Base-by-base conservation (phyloP, 2,888 invertebrate genomes). In the Thecophora atra region DNA sequence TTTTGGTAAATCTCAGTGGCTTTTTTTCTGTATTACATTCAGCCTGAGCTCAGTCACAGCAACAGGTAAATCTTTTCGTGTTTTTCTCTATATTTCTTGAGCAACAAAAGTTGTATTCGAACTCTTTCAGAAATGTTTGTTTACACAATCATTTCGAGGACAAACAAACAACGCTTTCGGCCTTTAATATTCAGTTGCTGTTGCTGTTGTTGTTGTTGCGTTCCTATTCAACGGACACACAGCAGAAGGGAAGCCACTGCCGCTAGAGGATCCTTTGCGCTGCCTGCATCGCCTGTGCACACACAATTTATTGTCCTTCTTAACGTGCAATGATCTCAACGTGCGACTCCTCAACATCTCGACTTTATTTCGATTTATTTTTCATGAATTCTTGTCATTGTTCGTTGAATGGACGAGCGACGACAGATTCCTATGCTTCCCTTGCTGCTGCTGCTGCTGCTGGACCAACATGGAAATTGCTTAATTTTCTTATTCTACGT, bases 241-340 rank as follows among this genome's bases (percentile, higher is more conserved):
- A 7, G 4, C 47, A 64, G 1, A 17, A n/a, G 47, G n/a, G n/a
- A n/a, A 26, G 17, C n/a, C 24, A 15, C 30, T 1, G 13, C 30
- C 13, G 42, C 11, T 42, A 44, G 5, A n/a, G n/a, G n/a, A n/a
- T n/a, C 44, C 24, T 28, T 28, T 28, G 15, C 28, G 26, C 3
- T 47, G 13, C 64, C 64, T 21, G 5, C n/a, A 11, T 64, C 44
- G 19, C 19, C 42, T 42, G 19, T 21, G 15, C 63, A 63, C 7
- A 42, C 37, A 56, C 81, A 75, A 68, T 62, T 66, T 73, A 70
- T 74, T 72, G 72, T 73, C 82, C 82, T 81, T 82, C 81, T 78
- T 75, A 76, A 77, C 80, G 81, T 78, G 78, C 82, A 79, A 79
- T 80, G 80, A 76, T 77, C 78, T 78, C n/a, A n/a, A n/a, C n/a